Conservation (phyloP, 2,113 vertebrate genomes). For the Chrysemys picta region DNA sequence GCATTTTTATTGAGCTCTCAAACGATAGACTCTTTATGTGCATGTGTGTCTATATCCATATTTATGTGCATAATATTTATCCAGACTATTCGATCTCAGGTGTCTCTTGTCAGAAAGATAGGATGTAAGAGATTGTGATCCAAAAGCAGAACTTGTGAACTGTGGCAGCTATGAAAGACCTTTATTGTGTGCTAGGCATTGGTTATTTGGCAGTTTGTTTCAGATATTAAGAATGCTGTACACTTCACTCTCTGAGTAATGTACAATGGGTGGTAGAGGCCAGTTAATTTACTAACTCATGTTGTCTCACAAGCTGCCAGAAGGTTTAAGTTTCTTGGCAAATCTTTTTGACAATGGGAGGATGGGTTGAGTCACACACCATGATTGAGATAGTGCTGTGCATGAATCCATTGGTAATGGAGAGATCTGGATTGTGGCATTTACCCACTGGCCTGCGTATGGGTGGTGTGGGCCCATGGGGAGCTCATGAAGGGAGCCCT, state of each 20-base stretch:
- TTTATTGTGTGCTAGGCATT: neutral
- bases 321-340: neutral
- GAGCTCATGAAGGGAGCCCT: neutral
- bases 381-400: neutral
- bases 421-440: neutral
- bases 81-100: neutral
- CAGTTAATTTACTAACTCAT: neutral
- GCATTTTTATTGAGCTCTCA: neutral
- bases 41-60: neutral
- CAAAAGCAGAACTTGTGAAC: accelerated
- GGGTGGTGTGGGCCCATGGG: neutral
- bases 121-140: neutral
- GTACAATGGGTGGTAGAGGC: neutral
- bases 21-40: neutral
- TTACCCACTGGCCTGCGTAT: neutral
- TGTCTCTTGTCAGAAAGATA: neutral
- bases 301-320: neutral
- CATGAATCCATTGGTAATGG: neutral
- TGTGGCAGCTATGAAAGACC: neutral
- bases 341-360: neutral
- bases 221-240: accelerated
- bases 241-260: neutral
- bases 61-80: neutral
- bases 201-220: neutral
- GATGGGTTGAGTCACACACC: neutral